Base-by-base conservation (phyloP, 2,797 vertebrate genomes). In the Epinephelus malabaricus region DNA sequence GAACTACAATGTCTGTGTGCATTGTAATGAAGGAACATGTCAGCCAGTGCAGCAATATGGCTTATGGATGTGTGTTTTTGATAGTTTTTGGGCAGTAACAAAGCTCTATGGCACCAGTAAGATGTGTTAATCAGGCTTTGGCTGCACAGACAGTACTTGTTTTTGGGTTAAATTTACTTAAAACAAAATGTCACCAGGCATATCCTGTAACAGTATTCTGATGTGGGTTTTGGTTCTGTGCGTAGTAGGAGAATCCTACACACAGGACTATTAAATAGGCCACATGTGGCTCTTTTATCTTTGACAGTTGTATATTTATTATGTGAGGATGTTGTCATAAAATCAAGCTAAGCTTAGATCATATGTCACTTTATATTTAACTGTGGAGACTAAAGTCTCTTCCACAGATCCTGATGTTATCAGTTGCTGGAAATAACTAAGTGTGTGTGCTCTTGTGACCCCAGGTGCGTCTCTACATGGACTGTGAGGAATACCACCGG, bases 401-500 rank as follows among this genome's bases (percentile, higher is more conserved):
- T 63, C 25, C 21, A 25, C 74, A 21, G 51, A 45, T 27, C n/a
- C 34, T 8, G 0, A 69, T 23, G 30, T 45, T 13, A 55, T 76
- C 2, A 15, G 21, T 43, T 56, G 23, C 46, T 61, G 19, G 17
- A 40, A 10, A 4, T 17, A 9, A 47, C 3, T 21, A 1, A 46
- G 12, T 56, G 2, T 15, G 2, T 19, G 55, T 64, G 19, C 7
- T 1, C 1, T 21, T 43, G 8, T 71, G 6, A 0, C 40, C 63
- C 46, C 78, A 94, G 94, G 94, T 97, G 73, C 94, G 94, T 78
- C 96, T 99, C 69, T 96, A 96, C 81, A 88, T 98, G 96, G 97
- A 98, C 90, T 99, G 98, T 43, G 97, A 99, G 88, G 97, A 98
- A 58, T 96, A 97, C 69, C 95, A 97, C 80, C 95, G 92, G 0